Evolutionary conservation across 2,888 invertebrate genomes (phyloP).

Genomic region (Agrypnus murinus): DNA sequence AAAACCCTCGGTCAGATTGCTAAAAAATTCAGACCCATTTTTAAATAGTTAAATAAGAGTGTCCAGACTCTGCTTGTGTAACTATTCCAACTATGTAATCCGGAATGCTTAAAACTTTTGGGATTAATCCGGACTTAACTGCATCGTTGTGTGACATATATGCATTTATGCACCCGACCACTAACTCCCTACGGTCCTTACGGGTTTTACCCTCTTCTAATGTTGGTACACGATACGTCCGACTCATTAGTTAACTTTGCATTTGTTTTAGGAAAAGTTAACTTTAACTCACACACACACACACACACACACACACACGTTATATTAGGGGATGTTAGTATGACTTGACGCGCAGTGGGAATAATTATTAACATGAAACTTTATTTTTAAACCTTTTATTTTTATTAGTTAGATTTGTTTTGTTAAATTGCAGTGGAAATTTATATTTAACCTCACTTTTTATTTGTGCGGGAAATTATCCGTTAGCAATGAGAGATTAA

Average conservation of each 20-base stretch:
- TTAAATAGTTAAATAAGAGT: too few species aligned
- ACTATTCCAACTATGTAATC: slow-evolving; percentile 1
- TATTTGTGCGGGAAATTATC: too few species aligned
- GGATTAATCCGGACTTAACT: slow-evolving; percentile 23
- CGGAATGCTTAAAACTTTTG: slow-evolving; percentile 5
- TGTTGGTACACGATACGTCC: slow-evolving; percentile 18
- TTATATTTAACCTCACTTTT: too few species aligned
- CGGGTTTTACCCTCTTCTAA: slow-evolving; percentile 1
- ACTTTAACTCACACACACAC: too few species aligned
- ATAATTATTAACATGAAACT: not conserved
- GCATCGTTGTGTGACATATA: slow-evolving; percentile 14
- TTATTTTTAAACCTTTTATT: too few species aligned
- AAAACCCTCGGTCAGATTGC: too few species aligned
- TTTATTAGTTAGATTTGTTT: too few species aligned
- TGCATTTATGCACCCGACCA: slow-evolving; percentile 25
- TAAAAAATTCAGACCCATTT: too few species aligned
- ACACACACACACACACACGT: not conserved
- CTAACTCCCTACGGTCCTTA: slow-evolving; percentile 21
- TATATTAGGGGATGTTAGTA: slow-evolving; percentile 15
- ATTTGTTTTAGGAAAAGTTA: slow-evolving; percentile 12
- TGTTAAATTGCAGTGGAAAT: too few species aligned
- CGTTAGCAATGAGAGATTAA: too few species aligned
- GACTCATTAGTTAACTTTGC: slow-evolving; percentile 34
- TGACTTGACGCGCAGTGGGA: slow-evolving; percentile 22
- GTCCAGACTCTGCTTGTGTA: too few species aligned